phyloP scores from a whole-genome alignment of 2,797 vertebrate species.

The Pangasius djambal region DNA sequence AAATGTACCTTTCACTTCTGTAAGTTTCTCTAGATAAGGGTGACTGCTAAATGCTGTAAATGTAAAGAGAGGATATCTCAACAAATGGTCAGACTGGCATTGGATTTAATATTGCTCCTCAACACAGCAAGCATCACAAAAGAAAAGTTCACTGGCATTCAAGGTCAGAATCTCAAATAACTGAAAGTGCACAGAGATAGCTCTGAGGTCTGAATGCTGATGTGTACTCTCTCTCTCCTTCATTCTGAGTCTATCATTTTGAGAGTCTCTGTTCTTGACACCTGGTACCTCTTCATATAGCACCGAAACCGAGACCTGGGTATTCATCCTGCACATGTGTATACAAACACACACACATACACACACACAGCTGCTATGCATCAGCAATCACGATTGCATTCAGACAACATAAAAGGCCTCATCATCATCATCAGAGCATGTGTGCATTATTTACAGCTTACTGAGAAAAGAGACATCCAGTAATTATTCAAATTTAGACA shows the following conservation, averaged over 20 bases:
- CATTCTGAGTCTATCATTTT: neutral
- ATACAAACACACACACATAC: neutral
- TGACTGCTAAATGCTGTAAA: neutral
- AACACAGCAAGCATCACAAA: too few relatives aligned
- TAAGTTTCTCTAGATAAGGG: too few relatives aligned
- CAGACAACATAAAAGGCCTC: neutral
- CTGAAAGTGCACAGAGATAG: neutral
- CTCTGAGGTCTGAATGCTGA: neutral
- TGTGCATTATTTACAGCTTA: neutral
- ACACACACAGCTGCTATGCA: neutral
- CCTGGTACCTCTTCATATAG: neutral
- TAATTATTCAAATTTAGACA: neutral
- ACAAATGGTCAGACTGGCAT: neutral
- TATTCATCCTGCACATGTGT: neutral
- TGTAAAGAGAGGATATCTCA: neutral
- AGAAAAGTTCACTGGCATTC: neutral
- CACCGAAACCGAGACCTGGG: neutral
- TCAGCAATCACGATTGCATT: conserved; percentile 12
- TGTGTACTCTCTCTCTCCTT: neutral
- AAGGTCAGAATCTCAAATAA: conserved; percentile 5
- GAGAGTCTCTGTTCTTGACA: neutral
- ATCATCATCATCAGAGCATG: neutral
- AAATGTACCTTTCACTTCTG: neutral
- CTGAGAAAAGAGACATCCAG: neutral
- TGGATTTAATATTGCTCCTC: neutral